Evolutionary conservation across 2,888 invertebrate genomes (phyloP), one percentile per base, ranked within the genome.

Genomic region (Tetragonisca angustula): DNA sequence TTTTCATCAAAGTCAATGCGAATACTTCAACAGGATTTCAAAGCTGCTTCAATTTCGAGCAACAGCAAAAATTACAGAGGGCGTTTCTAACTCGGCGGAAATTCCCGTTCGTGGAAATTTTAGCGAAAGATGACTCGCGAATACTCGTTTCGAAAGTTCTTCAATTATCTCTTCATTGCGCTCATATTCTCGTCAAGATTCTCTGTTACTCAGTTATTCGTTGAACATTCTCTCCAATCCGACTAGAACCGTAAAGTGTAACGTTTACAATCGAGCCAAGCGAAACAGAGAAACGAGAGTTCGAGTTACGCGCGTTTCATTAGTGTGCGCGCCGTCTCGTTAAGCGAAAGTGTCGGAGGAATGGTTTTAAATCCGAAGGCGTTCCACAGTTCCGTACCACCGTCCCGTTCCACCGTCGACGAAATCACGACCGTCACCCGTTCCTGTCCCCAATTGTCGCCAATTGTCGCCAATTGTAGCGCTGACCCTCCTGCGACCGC

Each of bases 391-490:
- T 24, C 50, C 24, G 17, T 21, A 21, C 67, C 50, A 54, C 54
- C 13, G 64, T 82, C 67, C 56, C 70, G 73, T 71, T 27, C 68
- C 67, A 59, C 32, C 32, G 32, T 21, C 75, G 77, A 87, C 88
- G 88, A 90, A 93, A 93, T 93, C 93, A 93, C 93, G 89, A 89
- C 89, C 79, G 79, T 79, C 81, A 79, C 82, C 79, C 78, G 85
- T 84, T 89, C 79, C 85, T 90, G 91, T 84, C 91, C 92, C 90
- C 92, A 94, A 94, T 94, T 94, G 92, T 84, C 88, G 90, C 83
- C 74, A 74, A 74, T 74, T 74, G 76, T 49, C 56, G 85, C 32
- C 74, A 74, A 74, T 74, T 74, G 76, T 36, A 61, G 84, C 21
- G 73, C 59, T 36, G 75, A 83, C 85, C 83, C 83, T 78, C 68